phyloP scores from a whole-genome alignment of 2,888 invertebrate species.

The Meloe dianella region DNA sequence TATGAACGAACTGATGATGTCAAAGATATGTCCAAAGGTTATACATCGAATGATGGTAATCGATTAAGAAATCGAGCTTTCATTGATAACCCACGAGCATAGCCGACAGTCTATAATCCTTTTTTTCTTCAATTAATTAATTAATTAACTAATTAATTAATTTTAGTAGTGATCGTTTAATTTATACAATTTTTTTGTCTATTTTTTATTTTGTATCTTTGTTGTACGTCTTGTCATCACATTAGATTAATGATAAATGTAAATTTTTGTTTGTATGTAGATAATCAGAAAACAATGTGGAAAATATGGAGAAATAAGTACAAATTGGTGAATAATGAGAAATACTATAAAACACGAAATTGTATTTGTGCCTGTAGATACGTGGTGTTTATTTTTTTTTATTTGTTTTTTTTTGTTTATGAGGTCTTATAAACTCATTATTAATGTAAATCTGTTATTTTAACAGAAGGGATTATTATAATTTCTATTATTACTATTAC shows the following conservation, averaged over 20 bases:
- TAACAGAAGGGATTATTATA: not conserved
- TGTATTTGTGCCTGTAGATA: not conserved
- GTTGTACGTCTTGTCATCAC: not conserved
- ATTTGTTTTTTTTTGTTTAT: not conserved
- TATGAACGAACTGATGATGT: constrained; percentile 56
- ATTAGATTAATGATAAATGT: not conserved
- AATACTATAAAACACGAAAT: not conserved
- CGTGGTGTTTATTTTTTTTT: not conserved
- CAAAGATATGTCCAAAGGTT: constrained; percentile 61
- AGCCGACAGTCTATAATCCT: no score
- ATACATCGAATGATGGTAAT: constrained; percentile 57
- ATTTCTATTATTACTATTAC: not conserved
- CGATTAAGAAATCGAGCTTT: constrained; percentile 62
- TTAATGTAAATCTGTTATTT: not conserved
- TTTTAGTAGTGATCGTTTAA: not conserved
- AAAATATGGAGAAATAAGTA: not conserved
- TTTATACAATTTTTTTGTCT: not conserved
- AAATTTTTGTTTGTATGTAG: not conserved
- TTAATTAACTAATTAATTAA: no score
- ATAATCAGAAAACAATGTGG: not conserved
- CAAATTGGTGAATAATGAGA: not conserved
- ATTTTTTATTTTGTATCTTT: not conserved
- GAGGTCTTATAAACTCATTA: not conserved
- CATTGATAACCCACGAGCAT: constrained; percentile 53
- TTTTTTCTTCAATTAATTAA: no score